Percentiles rank a stretch among this genome's conserved stretches.
These are phyloP conservation scores for Tiliacea citrago DNA, from an alignment of 2,888 invertebrate genomes.

Conservation along the genomic window DNA sequence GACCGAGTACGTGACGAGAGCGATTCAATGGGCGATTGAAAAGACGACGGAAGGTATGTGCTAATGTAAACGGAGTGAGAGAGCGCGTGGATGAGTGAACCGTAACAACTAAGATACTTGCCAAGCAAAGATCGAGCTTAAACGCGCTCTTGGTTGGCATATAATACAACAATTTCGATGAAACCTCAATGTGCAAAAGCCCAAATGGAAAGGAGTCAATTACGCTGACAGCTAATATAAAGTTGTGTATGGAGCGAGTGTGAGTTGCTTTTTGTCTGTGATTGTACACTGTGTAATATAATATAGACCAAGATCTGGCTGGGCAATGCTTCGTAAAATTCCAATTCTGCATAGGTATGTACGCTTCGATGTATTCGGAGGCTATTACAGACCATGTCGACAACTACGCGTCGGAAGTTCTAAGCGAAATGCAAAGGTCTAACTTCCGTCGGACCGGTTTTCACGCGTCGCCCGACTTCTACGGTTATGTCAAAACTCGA, in stretches of 20 bases:
- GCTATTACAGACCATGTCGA: neutral
- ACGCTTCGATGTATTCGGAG: neutral
- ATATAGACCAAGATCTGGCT: neutral
- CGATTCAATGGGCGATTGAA: conserved; percentile 62
- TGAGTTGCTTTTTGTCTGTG: conserved; percentile 48
- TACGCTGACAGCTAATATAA: neutral
- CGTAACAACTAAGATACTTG: neutral
- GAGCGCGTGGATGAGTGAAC: conserved; percentile 27
- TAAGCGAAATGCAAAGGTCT: neutral
- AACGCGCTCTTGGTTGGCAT: conserved; percentile 13
- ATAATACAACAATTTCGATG: neutral
- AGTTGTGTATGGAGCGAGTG: conserved; percentile 29
- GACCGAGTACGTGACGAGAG: conserved; percentile 60
- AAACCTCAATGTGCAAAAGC: neutral
- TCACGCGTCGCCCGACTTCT: neutral
- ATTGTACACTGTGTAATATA: conserved; percentile 22
- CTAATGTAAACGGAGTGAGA: conserved; percentile 44
- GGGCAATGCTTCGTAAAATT: neutral
- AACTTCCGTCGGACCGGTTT: neutral
- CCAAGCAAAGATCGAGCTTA: conserved; percentile 24
- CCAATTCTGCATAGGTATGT: neutral
- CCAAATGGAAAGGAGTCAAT: conserved; percentile 3
- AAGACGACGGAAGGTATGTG: conserved; percentile 64
- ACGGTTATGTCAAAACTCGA: neutral
- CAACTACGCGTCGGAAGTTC: neutral